A percentile compares a stretch with the other conserved stretches of the same genome.
phyloP scores from a whole-genome alignment of 2,113 vertebrate genomes.

The Stigmatopora nigra region DNA sequence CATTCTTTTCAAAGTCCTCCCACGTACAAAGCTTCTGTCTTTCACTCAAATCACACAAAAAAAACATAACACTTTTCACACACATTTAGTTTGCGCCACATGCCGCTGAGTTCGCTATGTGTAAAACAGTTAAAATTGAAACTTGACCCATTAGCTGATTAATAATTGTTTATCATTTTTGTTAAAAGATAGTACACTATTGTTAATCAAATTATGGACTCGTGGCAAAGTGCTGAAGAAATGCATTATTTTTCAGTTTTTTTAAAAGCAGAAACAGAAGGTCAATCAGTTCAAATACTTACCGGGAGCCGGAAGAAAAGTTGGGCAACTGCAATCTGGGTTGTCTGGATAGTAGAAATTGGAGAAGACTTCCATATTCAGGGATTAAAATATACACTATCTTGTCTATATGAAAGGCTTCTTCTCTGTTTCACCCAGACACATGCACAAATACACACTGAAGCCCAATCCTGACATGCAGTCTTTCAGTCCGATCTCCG shows the following conservation, averaged over 20 bases:
- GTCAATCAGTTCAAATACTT: constrained; percentile 38
- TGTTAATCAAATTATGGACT: background rate
- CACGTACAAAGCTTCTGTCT: constrained; percentile 28
- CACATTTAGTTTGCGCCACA: background rate
- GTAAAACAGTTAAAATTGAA: background rate
- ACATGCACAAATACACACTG: constrained; percentile 1
- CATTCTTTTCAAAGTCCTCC: constrained; percentile 37
- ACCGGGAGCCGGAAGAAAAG: constrained; percentile 37
- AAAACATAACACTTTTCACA: constrained; percentile 4
- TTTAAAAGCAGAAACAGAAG: constrained; percentile 1
- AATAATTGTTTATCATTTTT: background rate
- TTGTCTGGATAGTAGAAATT: constrained; percentile 45
- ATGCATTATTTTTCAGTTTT: background rate
- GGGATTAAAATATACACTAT: constrained; percentile 40
- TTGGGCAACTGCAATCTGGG: constrained; percentile 12
- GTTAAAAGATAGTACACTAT: background rate
- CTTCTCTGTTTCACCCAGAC: constrained; percentile 16
- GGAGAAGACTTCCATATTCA: constrained; percentile 45
- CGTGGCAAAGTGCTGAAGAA: background rate
- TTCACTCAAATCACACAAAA: constrained; percentile 1
- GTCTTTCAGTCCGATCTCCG: constrained; percentile 39
- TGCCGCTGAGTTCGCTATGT: background rate
- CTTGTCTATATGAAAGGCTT: too few relatives aligned
- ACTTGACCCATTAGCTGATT: background rate
- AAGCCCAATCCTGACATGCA: constrained; percentile 34